Evolutionary conservation across 2,888 invertebrate species (phyloP).

Genomic region (Tipula unca): DNA sequence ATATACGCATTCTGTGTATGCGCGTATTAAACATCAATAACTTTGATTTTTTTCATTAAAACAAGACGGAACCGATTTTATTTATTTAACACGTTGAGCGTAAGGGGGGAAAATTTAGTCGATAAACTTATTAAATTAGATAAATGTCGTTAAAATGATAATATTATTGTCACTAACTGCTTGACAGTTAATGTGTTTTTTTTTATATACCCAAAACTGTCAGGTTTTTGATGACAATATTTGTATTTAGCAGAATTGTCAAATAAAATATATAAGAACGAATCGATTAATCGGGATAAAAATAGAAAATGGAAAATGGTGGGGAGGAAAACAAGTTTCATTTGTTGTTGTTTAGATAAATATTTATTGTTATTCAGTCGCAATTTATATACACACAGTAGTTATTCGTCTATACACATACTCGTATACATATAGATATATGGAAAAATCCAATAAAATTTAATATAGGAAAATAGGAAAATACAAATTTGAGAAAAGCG

Average conservation of each 20-base stretch:
- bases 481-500: neutral
- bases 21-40: neutral
- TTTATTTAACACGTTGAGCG: neutral
- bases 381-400: constrained; percentile 1
- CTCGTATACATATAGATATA: no score
- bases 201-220: constrained; percentile 9
- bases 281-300: constrained; percentile 3
- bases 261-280: neutral
- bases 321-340: neutral
- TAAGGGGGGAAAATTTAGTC: neutral
- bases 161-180: neutral
- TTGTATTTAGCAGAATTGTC: neutral
- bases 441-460: neutral
- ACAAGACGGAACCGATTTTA: neutral
- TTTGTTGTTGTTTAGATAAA: neutral
- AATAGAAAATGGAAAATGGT: neutral
- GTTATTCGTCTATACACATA: neutral
- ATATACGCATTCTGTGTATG: neutral
- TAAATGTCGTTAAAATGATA: neutral
- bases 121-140: neutral
- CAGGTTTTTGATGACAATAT: constrained; percentile 8
- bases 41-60: neutral
- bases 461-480: constrained; percentile 14
- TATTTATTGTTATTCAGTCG: neutral
- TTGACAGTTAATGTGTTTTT: neutral